These are phyloP conservation scores for Macrochelys suwanniensis DNA, from an alignment of 2,797 vertebrate genomes.

Conservation along the genomic window DNA sequence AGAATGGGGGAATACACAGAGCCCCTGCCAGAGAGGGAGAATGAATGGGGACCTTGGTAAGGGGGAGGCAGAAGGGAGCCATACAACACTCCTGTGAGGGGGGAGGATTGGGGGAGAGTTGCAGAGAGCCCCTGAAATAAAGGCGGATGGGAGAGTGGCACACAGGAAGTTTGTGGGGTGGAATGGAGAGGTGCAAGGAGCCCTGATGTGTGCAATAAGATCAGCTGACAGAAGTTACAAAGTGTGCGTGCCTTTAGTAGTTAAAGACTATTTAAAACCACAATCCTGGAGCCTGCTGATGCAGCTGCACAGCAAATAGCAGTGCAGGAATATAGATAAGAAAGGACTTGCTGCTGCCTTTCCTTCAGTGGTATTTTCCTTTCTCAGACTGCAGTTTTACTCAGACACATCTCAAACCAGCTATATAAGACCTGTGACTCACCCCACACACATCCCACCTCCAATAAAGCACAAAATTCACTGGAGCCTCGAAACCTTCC, in stretches of 20 bases:
- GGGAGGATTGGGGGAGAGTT: background rate
- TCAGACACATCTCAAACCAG: background rate
- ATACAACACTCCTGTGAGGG: too few species aligned
- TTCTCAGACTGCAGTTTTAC: background rate
- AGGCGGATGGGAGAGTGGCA: background rate
- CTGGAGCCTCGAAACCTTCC: background rate
- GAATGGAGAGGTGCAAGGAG: background rate
- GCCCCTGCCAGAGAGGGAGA: too few species aligned
- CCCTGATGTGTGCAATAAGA: background rate
- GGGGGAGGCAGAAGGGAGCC: background rate
- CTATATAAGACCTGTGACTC: background rate
- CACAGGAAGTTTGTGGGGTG: background rate
- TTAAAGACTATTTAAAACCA: background rate
- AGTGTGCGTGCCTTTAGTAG: background rate
- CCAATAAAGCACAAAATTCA: background rate
- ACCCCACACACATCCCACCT: background rate
- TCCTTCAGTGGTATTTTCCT: background rate
- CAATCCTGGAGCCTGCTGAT: rapidly evolving
- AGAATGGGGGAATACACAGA: background rate
- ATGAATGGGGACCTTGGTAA: background rate
- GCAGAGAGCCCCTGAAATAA: background rate
- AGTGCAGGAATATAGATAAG: background rate
- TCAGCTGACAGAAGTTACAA: background rate
- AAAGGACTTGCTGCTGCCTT: background rate
- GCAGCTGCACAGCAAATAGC: rapidly evolving